phyloP scores from a whole-genome alignment of 2,113 vertebrate genomes.

The Kryptolebias marmoratus region DNA sequence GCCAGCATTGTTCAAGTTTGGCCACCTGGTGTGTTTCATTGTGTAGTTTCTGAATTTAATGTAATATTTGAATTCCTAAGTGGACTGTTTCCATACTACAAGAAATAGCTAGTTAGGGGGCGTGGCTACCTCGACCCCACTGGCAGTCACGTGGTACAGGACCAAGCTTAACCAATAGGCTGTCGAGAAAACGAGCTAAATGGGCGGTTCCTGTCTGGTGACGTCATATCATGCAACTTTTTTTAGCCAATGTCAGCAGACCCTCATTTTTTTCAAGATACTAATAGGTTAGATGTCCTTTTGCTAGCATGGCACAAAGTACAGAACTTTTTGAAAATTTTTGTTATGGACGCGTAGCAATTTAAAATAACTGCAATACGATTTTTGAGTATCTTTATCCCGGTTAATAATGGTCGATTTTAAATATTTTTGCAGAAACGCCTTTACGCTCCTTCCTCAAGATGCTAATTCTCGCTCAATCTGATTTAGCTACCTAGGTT shows the following conservation, averaged over 20 bases:
- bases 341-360: neutral
- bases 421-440: neutral
- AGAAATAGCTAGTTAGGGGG: slow-evolving; percentile 63
- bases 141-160: slow-evolving; percentile 60
- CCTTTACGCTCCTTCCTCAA: neutral
- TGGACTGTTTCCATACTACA: neutral
- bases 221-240: slow-evolving; percentile 80
- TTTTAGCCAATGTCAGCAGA: slow-evolving; percentile 61
- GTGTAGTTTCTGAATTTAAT: slow-evolving; percentile 3
- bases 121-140: slow-evolving; percentile 49
- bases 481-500: neutral
- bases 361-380: neutral
- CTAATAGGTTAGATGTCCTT: neutral
- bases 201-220: slow-evolving; percentile 61
- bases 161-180: slow-evolving; percentile 53
- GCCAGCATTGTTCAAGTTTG: neutral
- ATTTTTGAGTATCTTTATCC: neutral
- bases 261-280: slow-evolving; percentile 30
- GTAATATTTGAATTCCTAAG: slow-evolving; percentile 10
- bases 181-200: slow-evolving; percentile 78
- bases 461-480: neutral
- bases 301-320: slow-evolving; percentile 39
- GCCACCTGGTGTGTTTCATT: neutral
- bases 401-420: neutral
- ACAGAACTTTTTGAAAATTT: neutral